Conservation (phyloP, 1,140 invertebrate species). For the Chelonus insularis region DNA sequence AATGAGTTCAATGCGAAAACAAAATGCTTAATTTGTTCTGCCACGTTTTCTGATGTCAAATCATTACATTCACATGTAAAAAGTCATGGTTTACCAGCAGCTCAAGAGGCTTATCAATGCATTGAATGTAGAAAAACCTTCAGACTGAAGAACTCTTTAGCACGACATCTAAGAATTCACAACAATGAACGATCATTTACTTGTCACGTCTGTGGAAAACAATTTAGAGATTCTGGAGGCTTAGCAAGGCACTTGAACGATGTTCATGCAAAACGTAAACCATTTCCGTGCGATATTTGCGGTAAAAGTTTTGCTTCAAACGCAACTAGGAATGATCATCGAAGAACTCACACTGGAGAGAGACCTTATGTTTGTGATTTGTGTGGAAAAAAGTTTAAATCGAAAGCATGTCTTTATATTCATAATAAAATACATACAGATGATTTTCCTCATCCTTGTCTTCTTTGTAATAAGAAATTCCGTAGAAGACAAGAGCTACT, state of each 20-base stretch:
- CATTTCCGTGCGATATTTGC: constrained; percentile 48
- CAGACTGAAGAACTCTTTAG: constrained; percentile 52
- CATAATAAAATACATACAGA: constrained; percentile 61
- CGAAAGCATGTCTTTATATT: constrained; percentile 59
- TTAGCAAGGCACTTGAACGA: constrained; percentile 46
- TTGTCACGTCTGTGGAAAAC: constrained; percentile 49
- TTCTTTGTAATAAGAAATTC: constrained; percentile 57
- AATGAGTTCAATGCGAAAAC: too few species aligned
- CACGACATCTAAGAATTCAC: constrained; percentile 67
- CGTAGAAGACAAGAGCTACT: constrained; percentile 58
- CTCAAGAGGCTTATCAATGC: constrained; percentile 50
- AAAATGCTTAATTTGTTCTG: constrained; percentile 6
- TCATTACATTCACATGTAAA: constrained; percentile 16
- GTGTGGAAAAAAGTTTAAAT: constrained; percentile 59
- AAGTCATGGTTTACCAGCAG: constrained; percentile 31
- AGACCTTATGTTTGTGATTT: constrained; percentile 59
- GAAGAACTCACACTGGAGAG: constrained; percentile 61
- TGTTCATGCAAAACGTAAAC: constrained; percentile 36
- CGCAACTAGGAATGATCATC: constrained; percentile 36
- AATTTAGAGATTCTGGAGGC: constrained; percentile 51
- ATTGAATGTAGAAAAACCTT: constrained; percentile 58
- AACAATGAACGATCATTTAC: constrained; percentile 43
- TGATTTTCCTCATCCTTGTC: constrained; percentile 60
- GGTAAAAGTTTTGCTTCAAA: constrained; percentile 53
- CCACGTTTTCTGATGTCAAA: neutral